Evolutionary conservation across 2,888 invertebrate genomes (phyloP).

Genomic region (Chaetogeoica ovagalla): DNA sequence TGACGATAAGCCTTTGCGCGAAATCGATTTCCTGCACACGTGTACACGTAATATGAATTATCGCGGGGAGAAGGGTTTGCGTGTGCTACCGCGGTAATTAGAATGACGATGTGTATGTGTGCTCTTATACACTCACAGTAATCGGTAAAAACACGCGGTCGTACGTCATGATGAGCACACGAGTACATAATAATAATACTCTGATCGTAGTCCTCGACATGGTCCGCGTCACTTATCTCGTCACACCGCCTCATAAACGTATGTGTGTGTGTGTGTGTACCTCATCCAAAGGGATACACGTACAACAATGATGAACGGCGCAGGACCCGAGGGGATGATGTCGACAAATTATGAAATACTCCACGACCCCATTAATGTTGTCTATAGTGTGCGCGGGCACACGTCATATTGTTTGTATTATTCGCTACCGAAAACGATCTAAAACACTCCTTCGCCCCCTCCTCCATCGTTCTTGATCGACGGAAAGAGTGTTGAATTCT

Average conservation of each 20-base stretch:
- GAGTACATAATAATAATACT: conserved; percentile 22
- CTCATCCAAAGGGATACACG: background rate
- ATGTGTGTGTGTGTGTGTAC: no score
- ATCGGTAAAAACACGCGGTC: background rate
- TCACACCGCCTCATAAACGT: background rate
- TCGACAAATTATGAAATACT: conserved; percentile 13
- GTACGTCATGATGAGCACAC: background rate
- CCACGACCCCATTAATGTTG: background rate
- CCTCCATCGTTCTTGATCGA: background rate
- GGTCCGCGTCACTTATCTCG: conserved; percentile 41
- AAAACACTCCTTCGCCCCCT: background rate
- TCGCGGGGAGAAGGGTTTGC: no score
- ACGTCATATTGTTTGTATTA: background rate
- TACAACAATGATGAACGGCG: conserved; percentile 4
- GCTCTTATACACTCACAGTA: no score
- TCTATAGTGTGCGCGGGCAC: background rate
- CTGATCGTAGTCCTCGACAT: conserved; percentile 18
- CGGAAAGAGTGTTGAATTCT: no score
- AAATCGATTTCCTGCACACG: no score
- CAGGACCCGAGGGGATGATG: background rate
- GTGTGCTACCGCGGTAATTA: no score
- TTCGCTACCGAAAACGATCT: background rate
- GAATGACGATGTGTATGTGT: no score
- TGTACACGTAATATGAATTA: no score
- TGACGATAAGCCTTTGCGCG: no score